Base-by-base conservation (phyloP, 1,140 invertebrate species). In the Hydropsyche tenuis region DNA sequence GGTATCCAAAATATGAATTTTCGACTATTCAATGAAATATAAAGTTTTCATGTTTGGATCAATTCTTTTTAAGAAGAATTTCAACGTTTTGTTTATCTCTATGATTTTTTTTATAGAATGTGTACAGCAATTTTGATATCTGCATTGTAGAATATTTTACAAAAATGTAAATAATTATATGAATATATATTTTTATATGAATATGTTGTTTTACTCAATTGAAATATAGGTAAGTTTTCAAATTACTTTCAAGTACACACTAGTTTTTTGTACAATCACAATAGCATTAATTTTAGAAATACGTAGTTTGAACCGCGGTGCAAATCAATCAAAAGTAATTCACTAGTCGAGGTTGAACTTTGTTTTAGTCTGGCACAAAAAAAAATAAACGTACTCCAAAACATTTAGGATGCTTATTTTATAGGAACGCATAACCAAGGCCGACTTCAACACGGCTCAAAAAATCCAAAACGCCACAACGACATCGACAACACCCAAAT, bases 141-240 rank as follows among this genome's bases (percentile, higher is more conserved):
- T 77, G 76, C 65, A 73, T 68, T 77, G 65, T 77, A 77, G 72
- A 77, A 74, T 60, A 37, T 72, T 77, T 74, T 66, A 46, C 20
- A 45, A 70, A 75, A 64, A 74, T 77, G 73, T 77, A 77, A 77
- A 74, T 74, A 75, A 74, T 48, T 73, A 48, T 73, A 68, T 69
- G 74, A 64, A 72, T 73, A 74, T 42, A 65, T 70, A 51, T 73
- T 65, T 73, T 74, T 72, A 70, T 37, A 75, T 65, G 65, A 62
- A 27, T 66, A 27, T 43, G 23, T 74, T 69, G 70, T 71, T 74
- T 75, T 43, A 72, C 43, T 72, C 9, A 37, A 4, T 37, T 37
- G 9, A 4, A 9, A 62, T 62, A 62, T 9, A 25, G 2, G 12
- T 62, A 25, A 22, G 20, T n/a, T 9, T 25, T 62, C 20, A n/a